Conservation (phyloP, 2,113 vertebrate species). For the Notarius quadriscutis region DNA sequence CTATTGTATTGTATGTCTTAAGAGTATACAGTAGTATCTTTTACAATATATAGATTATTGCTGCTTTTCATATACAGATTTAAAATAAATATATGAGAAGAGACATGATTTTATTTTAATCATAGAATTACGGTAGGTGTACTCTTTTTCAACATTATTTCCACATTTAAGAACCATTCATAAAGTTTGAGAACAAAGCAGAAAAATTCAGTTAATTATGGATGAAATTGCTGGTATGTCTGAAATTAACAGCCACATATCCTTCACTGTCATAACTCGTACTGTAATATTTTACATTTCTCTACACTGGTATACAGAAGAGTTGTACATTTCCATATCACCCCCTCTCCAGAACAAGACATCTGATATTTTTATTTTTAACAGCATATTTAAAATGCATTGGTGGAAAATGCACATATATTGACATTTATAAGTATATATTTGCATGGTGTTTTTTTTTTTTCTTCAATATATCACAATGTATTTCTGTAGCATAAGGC, state of each 20-base stretch:
- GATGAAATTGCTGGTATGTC: neutral
- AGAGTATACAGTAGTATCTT: neutral
- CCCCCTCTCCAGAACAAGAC: too few relatives aligned
- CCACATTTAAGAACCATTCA: neutral
- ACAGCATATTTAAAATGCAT: neutral
- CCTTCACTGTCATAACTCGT: neutral
- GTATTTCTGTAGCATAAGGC: neutral
- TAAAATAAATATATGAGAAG: neutral
- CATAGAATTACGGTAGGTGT: neutral
- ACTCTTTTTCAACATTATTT: neutral
- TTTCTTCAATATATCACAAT: neutral
- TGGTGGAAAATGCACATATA: too few relatives aligned
- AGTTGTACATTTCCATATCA: neutral
- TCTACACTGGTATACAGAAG: neutral
- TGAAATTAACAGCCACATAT: too few relatives aligned
- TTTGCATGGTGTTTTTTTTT: neutral
- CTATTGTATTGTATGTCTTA: neutral
- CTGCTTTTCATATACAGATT: neutral
- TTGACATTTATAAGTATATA: too few relatives aligned
- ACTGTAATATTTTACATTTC: neutral
- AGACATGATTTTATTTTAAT: neutral
- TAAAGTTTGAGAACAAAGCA: neutral
- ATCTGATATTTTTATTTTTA: neutral
- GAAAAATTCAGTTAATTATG: neutral
- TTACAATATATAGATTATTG: neutral